These are phyloP conservation scores for Nipponia nippon DNA, from an alignment of 2,113 vertebrate genomes.

Conservation along the genomic window DNA sequence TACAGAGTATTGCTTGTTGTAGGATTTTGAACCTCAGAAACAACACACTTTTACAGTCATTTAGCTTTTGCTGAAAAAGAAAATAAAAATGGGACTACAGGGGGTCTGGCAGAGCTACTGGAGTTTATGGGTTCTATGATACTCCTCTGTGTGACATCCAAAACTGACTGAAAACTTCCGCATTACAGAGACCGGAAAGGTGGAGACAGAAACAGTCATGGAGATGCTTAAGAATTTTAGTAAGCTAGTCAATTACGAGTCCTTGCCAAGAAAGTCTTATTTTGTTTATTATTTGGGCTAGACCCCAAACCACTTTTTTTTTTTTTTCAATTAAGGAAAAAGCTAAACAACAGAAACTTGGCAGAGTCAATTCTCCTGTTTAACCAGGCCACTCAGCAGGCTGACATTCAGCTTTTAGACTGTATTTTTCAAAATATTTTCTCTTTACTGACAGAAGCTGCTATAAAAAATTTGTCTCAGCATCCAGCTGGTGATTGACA, in stretches of 20 bases:
- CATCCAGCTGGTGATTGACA: slow-evolving; percentile 27
- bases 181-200: background rate
- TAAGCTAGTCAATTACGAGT: background rate
- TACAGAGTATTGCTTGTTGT: background rate
- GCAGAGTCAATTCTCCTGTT: background rate
- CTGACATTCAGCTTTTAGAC: slow-evolving; percentile 11
- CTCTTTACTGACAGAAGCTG: slow-evolving; percentile 34
- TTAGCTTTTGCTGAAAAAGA: background rate
- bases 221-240: background rate
- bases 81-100: background rate
- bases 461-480: slow-evolving; percentile 26
- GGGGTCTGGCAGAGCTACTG: background rate
- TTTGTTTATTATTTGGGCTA: slow-evolving; percentile 28
- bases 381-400: background rate
- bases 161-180: background rate
- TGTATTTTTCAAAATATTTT: slow-evolving; percentile 56
- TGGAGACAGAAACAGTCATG: background rate
- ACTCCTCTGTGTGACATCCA: background rate
- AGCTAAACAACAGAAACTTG: background rate
- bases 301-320: background rate
- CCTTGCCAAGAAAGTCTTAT: slow-evolving; percentile 5
- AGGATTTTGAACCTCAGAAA: background rate
- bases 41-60: background rate
- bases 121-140: background rate
- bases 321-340: background rate